Percentiles rank a stretch among this genome's conserved stretches.
Evolutionary conservation across 2,888 invertebrate species (phyloP).

Genomic region (Platypus cylindrus): DNA sequence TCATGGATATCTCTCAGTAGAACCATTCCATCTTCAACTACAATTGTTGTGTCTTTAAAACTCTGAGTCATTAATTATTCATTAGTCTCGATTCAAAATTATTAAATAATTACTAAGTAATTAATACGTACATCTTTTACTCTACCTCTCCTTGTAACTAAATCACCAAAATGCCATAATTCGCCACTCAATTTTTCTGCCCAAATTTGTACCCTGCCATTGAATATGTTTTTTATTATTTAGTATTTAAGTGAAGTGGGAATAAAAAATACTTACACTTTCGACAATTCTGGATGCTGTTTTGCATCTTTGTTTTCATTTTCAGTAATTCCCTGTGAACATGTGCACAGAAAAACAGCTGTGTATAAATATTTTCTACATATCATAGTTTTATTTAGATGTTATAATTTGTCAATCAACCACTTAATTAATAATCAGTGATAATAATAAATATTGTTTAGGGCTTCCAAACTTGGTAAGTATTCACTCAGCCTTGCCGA

Average conservation of each 20-base stretch:
- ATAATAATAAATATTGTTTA: too few relatives aligned
- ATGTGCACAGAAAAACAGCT: constrained; percentile 19
- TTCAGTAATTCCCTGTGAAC: constrained; percentile 16
- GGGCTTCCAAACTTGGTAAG: too few relatives aligned
- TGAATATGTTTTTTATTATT: constrained; percentile 1
- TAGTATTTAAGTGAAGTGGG: too few relatives aligned
- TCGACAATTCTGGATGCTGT: constrained; percentile 27
- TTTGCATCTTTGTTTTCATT: constrained; percentile 23
- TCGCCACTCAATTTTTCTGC: constrained; percentile 70
- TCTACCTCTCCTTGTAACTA: constrained; percentile 65
- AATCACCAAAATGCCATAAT: constrained; percentile 66
- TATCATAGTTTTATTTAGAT: too few relatives aligned
- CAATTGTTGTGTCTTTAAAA: constrained; percentile 62
- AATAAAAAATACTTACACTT: too few relatives aligned
- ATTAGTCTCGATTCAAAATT: not conserved
- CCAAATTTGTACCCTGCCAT: constrained; percentile 61
- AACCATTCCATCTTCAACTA: constrained; percentile 61
- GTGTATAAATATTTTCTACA: constrained; percentile 16
- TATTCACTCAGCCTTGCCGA: too few relatives aligned
- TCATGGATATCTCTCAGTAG: constrained; percentile 73
- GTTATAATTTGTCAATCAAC: not conserved
- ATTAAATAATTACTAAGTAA: not conserved
- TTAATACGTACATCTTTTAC: constrained; percentile 59
- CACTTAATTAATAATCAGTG: not conserved
- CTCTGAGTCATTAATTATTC: constrained; percentile 40